Conservation (phyloP, 2,113 vertebrate genomes). For the Okapia johnstoni region DNA sequence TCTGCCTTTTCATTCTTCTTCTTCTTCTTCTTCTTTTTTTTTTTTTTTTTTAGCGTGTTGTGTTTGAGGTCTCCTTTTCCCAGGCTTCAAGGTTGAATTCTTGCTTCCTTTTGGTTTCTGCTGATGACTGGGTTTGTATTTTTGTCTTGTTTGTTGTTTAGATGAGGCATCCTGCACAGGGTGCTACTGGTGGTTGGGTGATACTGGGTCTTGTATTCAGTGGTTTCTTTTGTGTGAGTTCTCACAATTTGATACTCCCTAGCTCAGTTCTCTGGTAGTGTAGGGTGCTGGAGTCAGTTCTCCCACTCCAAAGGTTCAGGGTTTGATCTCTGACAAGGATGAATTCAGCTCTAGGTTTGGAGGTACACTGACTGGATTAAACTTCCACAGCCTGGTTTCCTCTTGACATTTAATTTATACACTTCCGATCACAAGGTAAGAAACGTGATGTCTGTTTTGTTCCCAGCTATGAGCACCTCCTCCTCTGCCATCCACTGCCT, state of each 20-base stretch:
- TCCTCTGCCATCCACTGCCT: neutral
- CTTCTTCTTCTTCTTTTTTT: neutral
- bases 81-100: neutral
- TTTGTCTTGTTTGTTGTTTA: neutral
- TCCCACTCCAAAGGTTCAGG: neutral
- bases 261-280: neutral
- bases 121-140: neutral
- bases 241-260: neutral
- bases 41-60: neutral
- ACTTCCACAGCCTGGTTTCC: constrained; percentile 3
- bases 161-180: neutral
- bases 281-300: neutral
- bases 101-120: neutral
- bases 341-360: neutral
- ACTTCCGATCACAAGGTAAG: neutral
- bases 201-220: neutral
- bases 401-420: constrained; percentile 3
- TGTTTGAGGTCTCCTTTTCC: neutral
- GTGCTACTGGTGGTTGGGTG: neutral
- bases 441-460: neutral
- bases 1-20: neutral
- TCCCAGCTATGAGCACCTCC: neutral
- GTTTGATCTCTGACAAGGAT: neutral
- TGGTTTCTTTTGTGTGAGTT: neutral
- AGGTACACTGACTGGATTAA: neutral